phyloP scores from a whole-genome alignment of 2,797 vertebrate species.

The Prunella strophiata region DNA sequence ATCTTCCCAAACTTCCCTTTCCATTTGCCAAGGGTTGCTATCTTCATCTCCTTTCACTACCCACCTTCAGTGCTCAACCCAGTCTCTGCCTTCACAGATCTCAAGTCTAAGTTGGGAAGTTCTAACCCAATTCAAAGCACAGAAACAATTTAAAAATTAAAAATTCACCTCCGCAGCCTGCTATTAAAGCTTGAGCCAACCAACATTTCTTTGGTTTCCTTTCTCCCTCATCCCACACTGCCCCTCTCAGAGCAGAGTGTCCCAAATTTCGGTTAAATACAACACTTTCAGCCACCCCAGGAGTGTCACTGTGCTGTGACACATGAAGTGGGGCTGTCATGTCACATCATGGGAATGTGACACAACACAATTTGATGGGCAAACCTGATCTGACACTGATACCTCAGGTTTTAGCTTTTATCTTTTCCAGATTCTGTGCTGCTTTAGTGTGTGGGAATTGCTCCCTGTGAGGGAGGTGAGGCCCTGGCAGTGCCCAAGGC shows the following conservation, averaged over 20 bases:
- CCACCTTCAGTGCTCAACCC: not conserved
- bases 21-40: not conserved
- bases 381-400: not conserved
- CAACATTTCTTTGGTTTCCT: accelerated
- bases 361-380: not conserved
- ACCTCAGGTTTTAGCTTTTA: not conserved
- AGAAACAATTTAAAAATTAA: not conserved
- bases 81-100: not conserved
- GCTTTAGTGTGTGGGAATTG: not conserved
- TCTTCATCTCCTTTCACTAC: not conserved
- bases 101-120: not conserved
- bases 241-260: not conserved
- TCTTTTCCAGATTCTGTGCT: accelerated
- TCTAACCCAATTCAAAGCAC: not conserved
- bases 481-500: not conserved
- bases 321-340: not conserved
- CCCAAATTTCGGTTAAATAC: not conserved
- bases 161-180: no score
- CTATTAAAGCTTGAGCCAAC: not conserved
- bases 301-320: not conserved
- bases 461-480: not conserved
- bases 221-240: not conserved
- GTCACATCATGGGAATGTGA: not conserved
- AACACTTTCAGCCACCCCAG: not conserved
- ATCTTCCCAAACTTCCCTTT: not conserved